These are phyloP conservation scores for Sesia bembeciformis DNA, from an alignment of 2,888 invertebrate species.

Conservation along the genomic window DNA sequence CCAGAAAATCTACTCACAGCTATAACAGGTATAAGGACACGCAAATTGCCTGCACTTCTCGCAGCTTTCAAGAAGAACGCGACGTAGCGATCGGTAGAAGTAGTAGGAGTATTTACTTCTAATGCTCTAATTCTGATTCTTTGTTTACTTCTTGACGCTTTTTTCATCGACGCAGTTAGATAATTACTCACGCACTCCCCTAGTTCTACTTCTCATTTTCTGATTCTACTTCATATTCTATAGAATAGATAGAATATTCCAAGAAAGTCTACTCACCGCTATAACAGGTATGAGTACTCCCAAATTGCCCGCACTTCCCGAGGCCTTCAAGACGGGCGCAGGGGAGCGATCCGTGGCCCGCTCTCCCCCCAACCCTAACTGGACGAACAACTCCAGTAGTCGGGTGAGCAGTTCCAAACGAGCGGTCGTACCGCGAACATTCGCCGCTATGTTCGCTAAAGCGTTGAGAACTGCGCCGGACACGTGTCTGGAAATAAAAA, in stretches of 20 bases:
- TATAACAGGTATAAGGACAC: constrained; percentile 98
- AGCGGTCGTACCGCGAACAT: constrained; percentile 89
- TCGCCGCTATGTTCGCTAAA: constrained; percentile 95
- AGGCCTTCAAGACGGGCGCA: constrained; percentile 82
- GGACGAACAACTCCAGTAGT: constrained; percentile 96
- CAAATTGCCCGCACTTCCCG: constrained; percentile 96
- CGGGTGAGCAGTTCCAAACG: constrained; percentile 90
- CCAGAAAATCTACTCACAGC: constrained; percentile 74
- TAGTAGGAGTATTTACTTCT: too few relatives aligned
- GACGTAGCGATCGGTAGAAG: constrained; percentile 89
- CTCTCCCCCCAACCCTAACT: constrained; percentile 97
- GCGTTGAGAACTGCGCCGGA: constrained; percentile 97
- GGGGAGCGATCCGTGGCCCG: constrained; percentile 94
- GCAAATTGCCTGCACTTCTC: constrained; percentile 96
- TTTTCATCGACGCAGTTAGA: too few relatives aligned
- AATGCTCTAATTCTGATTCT: too few relatives aligned
- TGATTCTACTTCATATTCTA: too few relatives aligned
- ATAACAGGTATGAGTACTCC: constrained; percentile 99
- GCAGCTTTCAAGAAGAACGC: constrained; percentile 85
- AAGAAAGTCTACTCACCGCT: constrained; percentile 75
- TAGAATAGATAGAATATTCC: background rate
- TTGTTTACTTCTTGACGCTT: too few relatives aligned
- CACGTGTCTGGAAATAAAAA: constrained; percentile 78
- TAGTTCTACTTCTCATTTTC: too few relatives aligned
- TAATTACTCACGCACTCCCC: too few relatives aligned